Evolutionary conservation across 1,140 invertebrate species (phyloP).

Genomic region (Adelges cooleyi): DNA sequence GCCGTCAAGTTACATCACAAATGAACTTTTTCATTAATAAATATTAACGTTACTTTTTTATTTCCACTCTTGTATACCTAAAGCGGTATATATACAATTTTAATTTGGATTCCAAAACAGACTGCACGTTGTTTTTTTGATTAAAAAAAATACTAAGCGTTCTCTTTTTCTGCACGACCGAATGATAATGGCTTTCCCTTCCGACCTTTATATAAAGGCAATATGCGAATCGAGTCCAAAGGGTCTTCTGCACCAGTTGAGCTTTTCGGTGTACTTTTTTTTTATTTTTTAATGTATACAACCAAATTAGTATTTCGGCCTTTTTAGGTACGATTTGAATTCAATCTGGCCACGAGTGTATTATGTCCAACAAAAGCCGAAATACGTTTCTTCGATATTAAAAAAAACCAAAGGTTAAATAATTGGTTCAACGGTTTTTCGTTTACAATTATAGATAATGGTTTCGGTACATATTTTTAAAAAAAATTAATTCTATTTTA

Average conservation of each 20-base stretch:
- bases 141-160: conserved; percentile 26
- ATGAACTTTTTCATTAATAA: conserved; percentile 27
- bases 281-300: conserved; percentile 25
- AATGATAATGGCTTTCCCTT: conserved; percentile 28
- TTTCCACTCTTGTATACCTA: not conserved
- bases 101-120: conserved; percentile 26
- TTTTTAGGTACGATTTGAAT: conserved; percentile 5
- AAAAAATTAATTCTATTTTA: no score
- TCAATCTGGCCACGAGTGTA: not conserved
- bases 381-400: not conserved
- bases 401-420: not conserved
- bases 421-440: no score
- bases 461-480: no score
- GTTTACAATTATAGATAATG: no score
- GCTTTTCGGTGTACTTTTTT: conserved; percentile 16
- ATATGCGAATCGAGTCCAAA: conserved; percentile 26
- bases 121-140: conserved; percentile 23
- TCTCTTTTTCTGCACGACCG: conserved; percentile 28
- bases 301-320: conserved; percentile 22
- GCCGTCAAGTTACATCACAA: not conserved
- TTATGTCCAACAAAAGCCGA: not conserved
- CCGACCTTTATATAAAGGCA: conserved; percentile 27
- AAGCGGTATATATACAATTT: conserved; percentile 12
- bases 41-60: conserved; percentile 23
- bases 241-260: conserved; percentile 28